phyloP scores from a whole-genome alignment of 1,140 invertebrate genomes.

The Euschistus heros region DNA sequence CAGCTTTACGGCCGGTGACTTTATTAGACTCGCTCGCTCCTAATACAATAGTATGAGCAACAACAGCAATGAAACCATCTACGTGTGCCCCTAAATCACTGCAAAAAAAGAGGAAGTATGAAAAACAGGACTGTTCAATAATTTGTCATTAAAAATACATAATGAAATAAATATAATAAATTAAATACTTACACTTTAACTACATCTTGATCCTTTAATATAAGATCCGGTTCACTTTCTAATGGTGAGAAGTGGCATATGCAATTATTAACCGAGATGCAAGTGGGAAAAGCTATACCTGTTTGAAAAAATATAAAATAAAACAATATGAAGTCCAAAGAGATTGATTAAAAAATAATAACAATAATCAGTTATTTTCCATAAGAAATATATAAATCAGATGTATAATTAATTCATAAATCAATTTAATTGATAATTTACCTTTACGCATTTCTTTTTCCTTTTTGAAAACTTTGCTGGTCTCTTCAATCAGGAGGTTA shows the following conservation, averaged over 20 bases:
- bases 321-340: neutral
- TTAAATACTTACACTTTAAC: constrained; percentile 83
- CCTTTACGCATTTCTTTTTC: constrained; percentile 97
- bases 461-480: constrained; percentile 93
- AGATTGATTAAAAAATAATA: neutral
- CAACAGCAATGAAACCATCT: constrained; percentile 97
- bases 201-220: constrained; percentile 84
- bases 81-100: constrained; percentile 96
- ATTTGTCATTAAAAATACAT: neutral
- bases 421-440: constrained; percentile 27
- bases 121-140: neutral
- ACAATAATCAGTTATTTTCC: no score
- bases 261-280: constrained; percentile 97
- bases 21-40: constrained; percentile 61
- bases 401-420: no score
- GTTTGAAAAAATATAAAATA: constrained; percentile 29
- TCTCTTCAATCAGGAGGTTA: constrained; percentile 77
- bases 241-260: constrained; percentile 98
- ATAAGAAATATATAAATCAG: no score
- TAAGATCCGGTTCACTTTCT: constrained; percentile 79
- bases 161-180: constrained; percentile 9
- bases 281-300: constrained; percentile 95
- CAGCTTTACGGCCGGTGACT: constrained; percentile 78
- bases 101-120: constrained; percentile 7
- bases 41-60: constrained; percentile 89